Evolutionary conservation across 2,113 vertebrate species (phyloP), one percentile per base, ranked within the genome.

Genomic region (Coracopsis vasa): DNA sequence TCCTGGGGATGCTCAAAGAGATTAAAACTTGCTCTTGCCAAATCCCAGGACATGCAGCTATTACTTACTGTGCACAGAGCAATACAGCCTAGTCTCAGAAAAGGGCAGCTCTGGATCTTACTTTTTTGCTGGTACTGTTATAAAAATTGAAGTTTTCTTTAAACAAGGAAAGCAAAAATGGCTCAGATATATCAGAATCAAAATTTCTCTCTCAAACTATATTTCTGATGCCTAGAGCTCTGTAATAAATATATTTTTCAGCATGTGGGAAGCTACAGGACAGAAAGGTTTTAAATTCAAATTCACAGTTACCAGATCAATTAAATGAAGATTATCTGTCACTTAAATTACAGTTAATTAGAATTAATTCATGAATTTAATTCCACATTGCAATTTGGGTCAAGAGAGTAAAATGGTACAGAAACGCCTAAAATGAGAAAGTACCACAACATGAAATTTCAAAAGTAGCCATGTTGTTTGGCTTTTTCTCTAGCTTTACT

Each of bases 21-120:
- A 96, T 95, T 96, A 94, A 96, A 93, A 95, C 79, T 94, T 95
- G 66, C 75, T 90, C 50, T 88, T 92, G 65, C 79, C 79, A 94
- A 96, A 96, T 90, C 89, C 93, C 93, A 94, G 80, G 80, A 82
- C 87, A 74, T 64, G n/a, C 42, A 92, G 83, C 90, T 93, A 93
- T 93, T 96, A 94, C 96, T 95, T 94, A 90, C 23, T 0, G 18
- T 64, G 77, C 60, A 86, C 37, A 83, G 25, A 66, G 64, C 50
- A 92, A 78, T 83, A 86, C 72, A 71, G 35, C 42, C 50, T 35
- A 95, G 60, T 14, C 39, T 92, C 27, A 78, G 75, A 88, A 90
- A 93, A 80, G 9, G 88, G 28, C 13, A 81, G 27, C 35, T 75
- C 83, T 67, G 65, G 24, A 95, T 92, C 72, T 17, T 50, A 54